These are phyloP conservation scores for Tetanocera ferruginea DNA, from an alignment of 2,888 invertebrate species.

Conservation along the genomic window DNA sequence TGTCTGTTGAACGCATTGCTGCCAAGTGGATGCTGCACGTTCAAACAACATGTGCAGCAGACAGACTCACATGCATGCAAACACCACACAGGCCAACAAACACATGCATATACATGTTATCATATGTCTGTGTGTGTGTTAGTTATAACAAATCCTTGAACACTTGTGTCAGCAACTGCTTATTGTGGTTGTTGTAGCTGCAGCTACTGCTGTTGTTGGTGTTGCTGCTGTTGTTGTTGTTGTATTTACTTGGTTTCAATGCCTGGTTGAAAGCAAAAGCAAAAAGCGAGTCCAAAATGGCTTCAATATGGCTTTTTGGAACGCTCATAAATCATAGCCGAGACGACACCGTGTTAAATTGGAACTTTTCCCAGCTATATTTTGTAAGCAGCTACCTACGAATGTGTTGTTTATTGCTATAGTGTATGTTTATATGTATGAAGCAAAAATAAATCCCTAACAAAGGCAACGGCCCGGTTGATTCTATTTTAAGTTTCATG, in stretches of 20 bases:
- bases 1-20: constrained; percentile 34
- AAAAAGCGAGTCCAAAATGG: constrained; percentile 38
- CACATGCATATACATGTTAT: neutral
- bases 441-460: neutral
- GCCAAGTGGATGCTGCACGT: constrained; percentile 43
- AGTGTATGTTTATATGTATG: neutral
- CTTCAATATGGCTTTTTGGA: constrained; percentile 52
- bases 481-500: neutral
- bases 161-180: constrained; percentile 40
- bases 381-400: constrained; percentile 2
- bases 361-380: constrained; percentile 60
- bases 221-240: constrained; percentile 10
- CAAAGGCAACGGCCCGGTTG: neutral
- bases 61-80: neutral
- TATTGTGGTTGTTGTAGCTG: constrained; percentile 42
- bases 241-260: neutral
- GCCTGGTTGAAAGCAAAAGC: constrained; percentile 34
- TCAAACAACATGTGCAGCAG: constrained; percentile 11
- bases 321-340: constrained; percentile 60
- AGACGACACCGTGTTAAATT: constrained; percentile 65
- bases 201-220: constrained; percentile 26
- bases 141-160: neutral
- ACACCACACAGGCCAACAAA: neutral
- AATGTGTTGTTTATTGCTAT: neutral
- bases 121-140: neutral